phyloP scores from a whole-genome alignment of 2,797 vertebrate species.

The Chelidonichthys spinosus region DNA sequence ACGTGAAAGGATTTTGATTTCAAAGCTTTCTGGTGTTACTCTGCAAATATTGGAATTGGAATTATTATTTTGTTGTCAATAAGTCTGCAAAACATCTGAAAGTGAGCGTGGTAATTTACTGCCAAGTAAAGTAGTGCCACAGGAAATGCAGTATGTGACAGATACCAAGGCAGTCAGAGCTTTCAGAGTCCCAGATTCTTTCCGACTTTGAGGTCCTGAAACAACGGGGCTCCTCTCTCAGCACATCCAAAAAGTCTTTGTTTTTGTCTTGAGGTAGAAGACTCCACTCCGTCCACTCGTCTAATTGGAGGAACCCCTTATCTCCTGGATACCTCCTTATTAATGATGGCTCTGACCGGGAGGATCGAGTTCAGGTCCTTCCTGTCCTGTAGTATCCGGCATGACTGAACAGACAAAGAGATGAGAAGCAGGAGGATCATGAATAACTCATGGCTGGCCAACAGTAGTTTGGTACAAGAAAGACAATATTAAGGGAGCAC shows the following conservation, averaged over 20 bases:
- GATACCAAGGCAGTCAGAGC: slow-evolving; percentile 5
- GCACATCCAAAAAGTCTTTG: slow-evolving; percentile 20
- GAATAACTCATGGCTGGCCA: slow-evolving; percentile 25
- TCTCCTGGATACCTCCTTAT: slow-evolving; percentile 68
- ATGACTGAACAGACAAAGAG: slow-evolving; percentile 84
- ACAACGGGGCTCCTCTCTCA: not conserved
- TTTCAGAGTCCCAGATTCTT: slow-evolving; percentile 8
- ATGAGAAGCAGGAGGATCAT: slow-evolving; percentile 31
- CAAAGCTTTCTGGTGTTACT: slow-evolving; percentile 10
- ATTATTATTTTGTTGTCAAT: not conserved
- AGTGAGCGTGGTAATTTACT: slow-evolving; percentile 1
- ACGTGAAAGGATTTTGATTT: slow-evolving; percentile 12
- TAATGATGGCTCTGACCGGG: slow-evolving; percentile 83
- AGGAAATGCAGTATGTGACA: slow-evolving; percentile 19
- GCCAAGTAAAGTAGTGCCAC: slow-evolving; percentile 1
- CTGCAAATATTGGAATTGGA: not conserved
- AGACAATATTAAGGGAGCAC: not conserved
- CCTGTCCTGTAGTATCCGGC: slow-evolving; percentile 82
- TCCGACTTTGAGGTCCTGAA: slow-evolving; percentile 9
- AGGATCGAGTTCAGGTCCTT: slow-evolving; percentile 92
- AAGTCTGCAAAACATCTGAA: slow-evolving; percentile 24
- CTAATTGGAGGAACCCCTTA: slow-evolving; percentile 57
- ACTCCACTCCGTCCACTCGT: slow-evolving; percentile 57
- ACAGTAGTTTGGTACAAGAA: slow-evolving; percentile 1
- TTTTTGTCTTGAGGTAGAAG: slow-evolving; percentile 64